Evolutionary conservation across 1,140 invertebrate genomes (phyloP), one percentile per base, ranked within the genome.

Genomic region (Macrosteles quadrilineatus): DNA sequence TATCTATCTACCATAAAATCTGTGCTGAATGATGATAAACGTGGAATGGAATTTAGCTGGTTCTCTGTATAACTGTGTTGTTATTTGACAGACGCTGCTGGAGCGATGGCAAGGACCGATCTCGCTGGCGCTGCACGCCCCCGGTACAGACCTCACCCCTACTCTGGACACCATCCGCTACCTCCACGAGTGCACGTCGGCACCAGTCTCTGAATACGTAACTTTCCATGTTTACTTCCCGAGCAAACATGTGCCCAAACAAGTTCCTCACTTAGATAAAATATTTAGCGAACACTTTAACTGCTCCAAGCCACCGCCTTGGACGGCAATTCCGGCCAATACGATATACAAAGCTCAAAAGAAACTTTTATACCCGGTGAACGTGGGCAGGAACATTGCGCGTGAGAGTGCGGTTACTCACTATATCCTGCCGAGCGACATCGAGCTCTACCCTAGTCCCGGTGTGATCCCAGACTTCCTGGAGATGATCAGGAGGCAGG

Each of bases 171-270:
- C 84, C 21, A 88, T 90, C 71, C 62, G 82, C 23, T 88, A 87
- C 74, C 76, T 86, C 25, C 80, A 86, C 65, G 84, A 80, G 70
- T 89, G 87, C 74, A 64, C 69, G 14, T 72, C 85, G 67, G 83
- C 87, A 21, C 81, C 93, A 59, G 85, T 96, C 43, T 83, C 86
- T 21, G 86, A 92, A 74, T 87, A 86, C 72, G 90, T 93, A 75
- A 93, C 91, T 67, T 95, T 95, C 81, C 93, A 96, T 80, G 77
- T 95, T 32, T 95, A 93, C 81, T 95, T 96, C 78, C 90, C 90
- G 73, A 88, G 88, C 70, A 92, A 92, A 78, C 90, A 95, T 79
- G 88, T 94, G 76, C 93, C 93, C 57, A 89, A 88, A 82, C 79
- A 83, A 80, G 88, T 91, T 68, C 80, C 91, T 32, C 81, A 87